These are phyloP conservation scores for Lipotes vexillifer DNA, from an alignment of 2,113 vertebrate genomes.

Conservation along the genomic window DNA sequence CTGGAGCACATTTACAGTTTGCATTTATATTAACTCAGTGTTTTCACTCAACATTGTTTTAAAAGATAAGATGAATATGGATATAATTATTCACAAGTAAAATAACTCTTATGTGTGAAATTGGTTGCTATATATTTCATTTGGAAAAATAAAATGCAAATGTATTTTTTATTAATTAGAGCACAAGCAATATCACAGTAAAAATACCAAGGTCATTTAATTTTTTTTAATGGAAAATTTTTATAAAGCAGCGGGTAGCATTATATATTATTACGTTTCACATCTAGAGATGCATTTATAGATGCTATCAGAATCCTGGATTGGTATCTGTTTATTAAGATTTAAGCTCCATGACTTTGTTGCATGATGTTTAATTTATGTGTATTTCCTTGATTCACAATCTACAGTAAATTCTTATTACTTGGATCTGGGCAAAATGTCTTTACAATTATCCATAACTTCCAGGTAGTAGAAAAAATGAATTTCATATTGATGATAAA, in stretches of 20 bases:
- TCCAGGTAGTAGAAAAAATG: not conserved
- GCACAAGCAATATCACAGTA: constrained; percentile 20
- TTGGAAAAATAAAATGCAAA: constrained; percentile 51
- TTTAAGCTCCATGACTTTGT: constrained; percentile 29
- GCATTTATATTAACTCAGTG: constrained; percentile 70
- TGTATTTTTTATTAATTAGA: constrained; percentile 46
- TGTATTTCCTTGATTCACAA: constrained; percentile 22
- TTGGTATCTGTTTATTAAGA: constrained; percentile 28
- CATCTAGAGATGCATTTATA: not conserved
- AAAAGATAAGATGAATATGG: constrained; percentile 58
- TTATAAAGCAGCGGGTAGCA: not conserved
- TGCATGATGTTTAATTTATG: constrained; percentile 34
- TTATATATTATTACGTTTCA: constrained; percentile 3
- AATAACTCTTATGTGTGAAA: constrained; percentile 53
- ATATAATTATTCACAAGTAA: constrained; percentile 61
- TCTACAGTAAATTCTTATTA: constrained; percentile 35
- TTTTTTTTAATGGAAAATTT: constrained; percentile 38
- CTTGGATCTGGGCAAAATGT: constrained; percentile 15
- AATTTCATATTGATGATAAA: constrained; percentile 37
- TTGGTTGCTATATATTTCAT: constrained; percentile 32
- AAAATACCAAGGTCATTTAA: constrained; percentile 20
- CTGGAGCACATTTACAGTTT: constrained; percentile 74
- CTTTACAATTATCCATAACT: constrained; percentile 51
- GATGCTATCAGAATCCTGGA: not conserved
- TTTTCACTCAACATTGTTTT: constrained; percentile 69